phyloP scores from a whole-genome alignment of 2,888 invertebrate genomes.

The Chouioia cunea region DNA sequence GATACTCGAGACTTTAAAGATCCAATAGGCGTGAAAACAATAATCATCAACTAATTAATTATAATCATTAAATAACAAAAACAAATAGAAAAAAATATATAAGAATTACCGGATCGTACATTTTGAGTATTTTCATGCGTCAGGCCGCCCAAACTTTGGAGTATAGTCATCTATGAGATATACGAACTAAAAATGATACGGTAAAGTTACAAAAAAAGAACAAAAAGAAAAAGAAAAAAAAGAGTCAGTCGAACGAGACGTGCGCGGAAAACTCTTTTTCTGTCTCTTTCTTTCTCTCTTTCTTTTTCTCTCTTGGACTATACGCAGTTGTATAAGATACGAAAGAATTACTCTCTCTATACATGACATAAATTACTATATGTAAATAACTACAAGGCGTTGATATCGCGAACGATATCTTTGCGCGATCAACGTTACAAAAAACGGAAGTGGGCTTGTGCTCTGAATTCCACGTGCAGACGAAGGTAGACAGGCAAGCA shows the following conservation, averaged over 20 bases:
- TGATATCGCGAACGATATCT: too few relatives aligned
- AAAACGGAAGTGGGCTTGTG: conserved; percentile 28
- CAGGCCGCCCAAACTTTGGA: conserved; percentile 31
- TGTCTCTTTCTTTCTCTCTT: too few relatives aligned
- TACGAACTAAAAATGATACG: background rate
- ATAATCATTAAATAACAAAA: conserved; percentile 46
- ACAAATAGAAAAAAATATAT: conserved; percentile 19
- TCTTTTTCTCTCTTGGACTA: too few relatives aligned
- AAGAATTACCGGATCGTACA: background rate
- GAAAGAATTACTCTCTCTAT: conserved; percentile 9
- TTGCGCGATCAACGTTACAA: conserved; percentile 38
- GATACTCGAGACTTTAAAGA: conserved; percentile 17
- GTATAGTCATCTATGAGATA: conserved; percentile 7
- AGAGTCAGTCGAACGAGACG: background rate
- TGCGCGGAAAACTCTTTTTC: conserved; percentile 11
- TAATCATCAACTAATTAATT: conserved; percentile 36
- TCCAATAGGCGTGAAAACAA: conserved; percentile 36
- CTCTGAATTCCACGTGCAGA: background rate
- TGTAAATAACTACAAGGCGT: conserved; percentile 37
- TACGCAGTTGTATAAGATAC: too few relatives aligned
- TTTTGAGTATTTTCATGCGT: conserved; percentile 42
- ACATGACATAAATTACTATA: conserved; percentile 43
- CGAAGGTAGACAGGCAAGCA: too few relatives aligned
- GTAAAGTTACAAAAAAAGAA: conserved; percentile 11
- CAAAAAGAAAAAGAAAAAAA: conserved; percentile 6